Conservation (phyloP, 2,113 vertebrate genomes). For the Physeter macrocephalus region DNA sequence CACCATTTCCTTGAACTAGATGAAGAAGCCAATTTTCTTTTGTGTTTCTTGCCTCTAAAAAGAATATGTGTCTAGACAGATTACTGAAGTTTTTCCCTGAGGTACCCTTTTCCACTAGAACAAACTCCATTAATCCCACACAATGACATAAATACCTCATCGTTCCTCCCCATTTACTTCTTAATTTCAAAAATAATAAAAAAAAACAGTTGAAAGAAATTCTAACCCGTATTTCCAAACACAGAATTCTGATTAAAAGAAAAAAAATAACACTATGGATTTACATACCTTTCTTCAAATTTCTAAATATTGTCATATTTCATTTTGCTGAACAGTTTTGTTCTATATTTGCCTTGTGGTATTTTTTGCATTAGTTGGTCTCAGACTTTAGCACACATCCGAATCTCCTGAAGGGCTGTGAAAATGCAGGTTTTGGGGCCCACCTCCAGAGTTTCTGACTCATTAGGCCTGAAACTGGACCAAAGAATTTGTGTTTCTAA, state of each 20-base stretch:
- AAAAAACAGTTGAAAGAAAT: not conserved
- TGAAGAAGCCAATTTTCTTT: conserved; percentile 62
- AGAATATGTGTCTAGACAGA: conserved; percentile 56
- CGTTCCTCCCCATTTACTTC: not conserved
- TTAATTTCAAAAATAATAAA: conserved; percentile 21
- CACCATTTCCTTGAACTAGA: conserved; percentile 67
- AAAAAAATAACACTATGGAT: not conserved
- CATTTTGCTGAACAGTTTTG: conserved; percentile 58
- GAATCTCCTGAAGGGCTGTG: not conserved
- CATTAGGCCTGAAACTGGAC: not conserved
- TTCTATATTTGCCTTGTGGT: conserved; percentile 53
- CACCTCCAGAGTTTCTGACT: not conserved
- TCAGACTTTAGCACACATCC: not conserved
- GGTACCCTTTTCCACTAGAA: conserved; percentile 19
- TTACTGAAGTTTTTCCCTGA: conserved; percentile 35
- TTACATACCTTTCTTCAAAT: conserved; percentile 43
- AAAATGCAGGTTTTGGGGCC: not conserved
- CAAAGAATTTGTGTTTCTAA: not conserved
- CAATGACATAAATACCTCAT: conserved; percentile 39
- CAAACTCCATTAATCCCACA: not conserved
- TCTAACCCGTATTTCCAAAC: conserved; percentile 28
- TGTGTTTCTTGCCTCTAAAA: conserved; percentile 55
- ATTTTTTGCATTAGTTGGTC: conserved; percentile 37
- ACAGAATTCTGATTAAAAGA: not conserved
- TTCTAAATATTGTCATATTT: conserved; percentile 51